Evolutionary conservation across 2,797 vertebrate genomes (phyloP), one percentile per base, ranked within the genome.

Genomic region (Salmo trutta): DNA sequence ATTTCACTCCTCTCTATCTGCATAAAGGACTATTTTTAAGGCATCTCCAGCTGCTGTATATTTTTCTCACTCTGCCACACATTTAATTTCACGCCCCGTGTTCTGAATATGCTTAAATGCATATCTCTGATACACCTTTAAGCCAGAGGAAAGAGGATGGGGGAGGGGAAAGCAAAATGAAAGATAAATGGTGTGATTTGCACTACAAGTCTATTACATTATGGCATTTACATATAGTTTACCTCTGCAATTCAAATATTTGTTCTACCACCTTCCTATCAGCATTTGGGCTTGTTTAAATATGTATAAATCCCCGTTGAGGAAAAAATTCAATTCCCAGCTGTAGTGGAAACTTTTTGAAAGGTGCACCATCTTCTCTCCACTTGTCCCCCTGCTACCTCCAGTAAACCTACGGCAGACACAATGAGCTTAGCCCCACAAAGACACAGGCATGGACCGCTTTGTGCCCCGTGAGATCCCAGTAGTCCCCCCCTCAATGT

Each of bases 31-130:
- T 98, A 97, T 99, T 99, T 47, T 99, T 99, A 99, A 98, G 96
- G 97, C 96, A 98, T 98, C 97, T 98, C 95, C 94, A 95, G 96
- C 97, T 97, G 96, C 97, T 99, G 97, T 99, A 99, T 99, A 98
- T 99, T 98, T 99, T 99, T 98, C 97, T 98, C 98, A 98, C 97
- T 99, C 98, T 99, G 97, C 97, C 98, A 99, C 98, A 99, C 97
- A 98, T 99, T 99, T 99, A 99, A 99, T 99, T 99, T 99, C 97
- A 99, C 98, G 98, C 97, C 97, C 97, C 96, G 95, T 98, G 97
- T 99, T 99, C 97, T 99, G 97, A 99, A 99, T 98, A 97, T 99
- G 97, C 98, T 98, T 98, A 99, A 99, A 99, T 97, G 96, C 97
- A 98, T 97, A 98, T 99, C 97, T 99, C 97, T 97, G 97, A 98